Base-by-base conservation (phyloP, 2,797 vertebrate species). In the Yasuhikotakia modesta region DNA sequence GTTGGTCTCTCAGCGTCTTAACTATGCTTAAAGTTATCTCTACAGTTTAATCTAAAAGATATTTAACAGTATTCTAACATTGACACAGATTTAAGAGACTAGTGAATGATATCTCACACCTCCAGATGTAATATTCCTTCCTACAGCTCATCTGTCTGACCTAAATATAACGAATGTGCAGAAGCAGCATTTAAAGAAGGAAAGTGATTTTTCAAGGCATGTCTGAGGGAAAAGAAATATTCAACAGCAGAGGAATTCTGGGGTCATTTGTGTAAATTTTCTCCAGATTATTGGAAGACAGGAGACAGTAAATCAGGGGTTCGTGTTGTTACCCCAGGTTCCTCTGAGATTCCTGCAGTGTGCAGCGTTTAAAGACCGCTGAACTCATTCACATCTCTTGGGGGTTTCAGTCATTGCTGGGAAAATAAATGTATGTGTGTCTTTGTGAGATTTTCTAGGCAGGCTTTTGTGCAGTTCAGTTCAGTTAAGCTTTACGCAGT, bases 281-380 rank as follows among this genome's bases (percentile, higher is more conserved):
- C 79, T 69, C 73, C 86, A 88, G 89, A 93, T 89, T 86, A 85
- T 91, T 85, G 79, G 81, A 84, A 83, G 87, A 79, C 81, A 24
- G 10, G 86, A 87, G 87, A 86, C 85, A 87, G 75, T 92, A 90
- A 93, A 91, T 92, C 90, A 92, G 82, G 74, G n/a, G 83, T 82
- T 85, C 83, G 69, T 88, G 83, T 83, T 87, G 83, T 86, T 86
- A 82, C 79, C 72, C 74, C 84, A 86, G 80, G 78, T 87, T 85
- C 85, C 80, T 74, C 80, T 83, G 73, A 55, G 84, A 81, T 83
- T 81, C 81, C 68, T 22, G 69, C 84, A 85, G 83, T 87, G 90
- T 88, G 88, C 86, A 87, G 89, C 89, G 76, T 80, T 74, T 58
- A 85, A 79, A 83, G 83, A 88, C 92, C 91, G 91, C 73, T 87